These are phyloP conservation scores for Scaptomyza flava DNA, from an alignment of 2,888 invertebrate genomes.

Conservation along the genomic window DNA sequence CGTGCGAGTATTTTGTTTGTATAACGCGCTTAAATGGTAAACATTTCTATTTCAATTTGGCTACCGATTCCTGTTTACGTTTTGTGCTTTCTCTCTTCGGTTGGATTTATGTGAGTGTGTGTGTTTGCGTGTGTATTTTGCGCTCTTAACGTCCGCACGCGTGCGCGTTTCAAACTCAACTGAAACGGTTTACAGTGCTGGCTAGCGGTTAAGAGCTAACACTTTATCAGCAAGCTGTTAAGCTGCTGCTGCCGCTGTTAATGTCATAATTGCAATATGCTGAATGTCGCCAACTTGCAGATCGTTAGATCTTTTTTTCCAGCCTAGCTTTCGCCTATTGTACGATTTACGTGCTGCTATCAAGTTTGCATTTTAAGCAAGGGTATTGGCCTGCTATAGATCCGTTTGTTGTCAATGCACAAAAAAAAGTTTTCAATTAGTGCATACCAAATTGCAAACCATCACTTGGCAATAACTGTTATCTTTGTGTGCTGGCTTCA, in stretches of 20 bases:
- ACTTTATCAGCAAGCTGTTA: slow-evolving; percentile 52
- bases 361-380: slow-evolving; percentile 39
- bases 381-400: slow-evolving; percentile 45
- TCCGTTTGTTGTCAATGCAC: slow-evolving; percentile 47
- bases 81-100: slow-evolving; percentile 59
- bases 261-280: slow-evolving; percentile 49
- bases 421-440: slow-evolving; percentile 58
- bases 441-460: slow-evolving; percentile 57
- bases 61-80: slow-evolving; percentile 62
- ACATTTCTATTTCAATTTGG: slow-evolving; percentile 74
- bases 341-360: slow-evolving; percentile 45
- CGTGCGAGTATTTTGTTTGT: slow-evolving; percentile 71
- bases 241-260: slow-evolving; percentile 32
- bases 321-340: slow-evolving; percentile 47
- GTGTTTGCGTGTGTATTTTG: slow-evolving; percentile 4
- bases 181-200: slow-evolving; percentile 71
- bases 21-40: slow-evolving; percentile 72
- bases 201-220: slow-evolving; percentile 63
- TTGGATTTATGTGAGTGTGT: slow-evolving; percentile 10
- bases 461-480: slow-evolving; percentile 55
- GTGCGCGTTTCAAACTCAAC: slow-evolving; percentile 74
- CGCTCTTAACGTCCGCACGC: slow-evolving; percentile 62
- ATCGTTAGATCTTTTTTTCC: slow-evolving; percentile 9
- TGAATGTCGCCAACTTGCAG: slow-evolving; percentile 37
- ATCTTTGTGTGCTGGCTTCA: slow-evolving; percentile 42